Conservation (phyloP, 2,113 vertebrate genomes). For the Coptodon bakossiorum region DNA sequence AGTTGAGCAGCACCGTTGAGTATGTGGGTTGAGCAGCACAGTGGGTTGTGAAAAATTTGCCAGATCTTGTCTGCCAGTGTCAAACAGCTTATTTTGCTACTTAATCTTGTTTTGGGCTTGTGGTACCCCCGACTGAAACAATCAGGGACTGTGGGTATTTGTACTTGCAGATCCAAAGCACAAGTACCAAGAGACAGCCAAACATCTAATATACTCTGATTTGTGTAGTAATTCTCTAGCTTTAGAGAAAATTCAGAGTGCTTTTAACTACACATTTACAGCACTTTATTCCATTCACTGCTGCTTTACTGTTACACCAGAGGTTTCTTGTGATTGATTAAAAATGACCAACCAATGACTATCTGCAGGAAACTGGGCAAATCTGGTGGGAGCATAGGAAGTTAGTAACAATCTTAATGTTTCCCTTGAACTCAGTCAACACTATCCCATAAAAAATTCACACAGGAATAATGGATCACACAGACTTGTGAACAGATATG, state of each 20-base stretch:
- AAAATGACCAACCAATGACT: background rate
- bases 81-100: background rate
- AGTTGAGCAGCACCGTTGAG: background rate
- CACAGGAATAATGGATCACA: background rate
- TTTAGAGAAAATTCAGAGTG: background rate
- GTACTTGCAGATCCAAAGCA: background rate
- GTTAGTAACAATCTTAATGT: background rate
- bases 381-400: background rate
- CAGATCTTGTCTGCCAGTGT: background rate
- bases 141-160: background rate
- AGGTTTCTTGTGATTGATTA: background rate
- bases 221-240: background rate
- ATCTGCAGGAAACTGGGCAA: background rate
- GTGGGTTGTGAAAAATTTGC: background rate
- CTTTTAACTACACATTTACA: background rate
- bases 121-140: background rate
- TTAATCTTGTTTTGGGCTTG: rapidly evolving
- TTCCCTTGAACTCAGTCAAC: background rate
- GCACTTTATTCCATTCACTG: background rate
- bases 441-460: background rate
- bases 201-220: background rate
- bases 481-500: background rate
- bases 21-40: background rate
- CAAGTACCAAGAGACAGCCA: background rate
- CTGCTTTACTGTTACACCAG: background rate